These are phyloP conservation scores for Patella depressa DNA, from an alignment of 2,888 invertebrate species.

Conservation along the genomic window DNA sequence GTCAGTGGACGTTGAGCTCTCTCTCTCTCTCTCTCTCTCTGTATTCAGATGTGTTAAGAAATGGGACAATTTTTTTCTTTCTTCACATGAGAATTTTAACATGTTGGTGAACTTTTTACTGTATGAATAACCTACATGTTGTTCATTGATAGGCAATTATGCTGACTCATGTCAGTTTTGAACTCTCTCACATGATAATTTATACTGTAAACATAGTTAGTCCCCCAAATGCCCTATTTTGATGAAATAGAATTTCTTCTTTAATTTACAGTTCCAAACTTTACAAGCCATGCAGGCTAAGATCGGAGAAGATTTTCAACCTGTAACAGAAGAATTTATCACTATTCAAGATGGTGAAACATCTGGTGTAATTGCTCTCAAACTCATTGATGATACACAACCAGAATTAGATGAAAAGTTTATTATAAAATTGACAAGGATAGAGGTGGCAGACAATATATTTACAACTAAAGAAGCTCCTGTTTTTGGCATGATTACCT, in stretches of 20 bases:
- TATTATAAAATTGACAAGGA: constrained; percentile 45
- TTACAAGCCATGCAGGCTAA: constrained; percentile 52
- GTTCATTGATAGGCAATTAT: too few species aligned
- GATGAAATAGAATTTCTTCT: not conserved
- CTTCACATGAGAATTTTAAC: too few species aligned
- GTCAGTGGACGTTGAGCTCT: too few species aligned
- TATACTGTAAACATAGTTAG: too few species aligned
- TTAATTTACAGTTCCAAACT: constrained; percentile 45
- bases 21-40: too few species aligned
- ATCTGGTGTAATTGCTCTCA: constrained; percentile 53
- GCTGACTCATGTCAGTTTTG: too few species aligned
- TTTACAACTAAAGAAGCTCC: constrained; percentile 54
- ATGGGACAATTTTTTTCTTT: too few species aligned
- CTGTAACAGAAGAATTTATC: constrained; percentile 51
- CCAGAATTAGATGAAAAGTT: constrained; percentile 67
- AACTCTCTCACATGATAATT: too few species aligned
- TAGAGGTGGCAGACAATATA: constrained; percentile 51
- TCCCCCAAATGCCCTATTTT: not conserved
- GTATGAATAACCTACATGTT: too few species aligned
- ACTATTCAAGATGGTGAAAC: constrained; percentile 54
- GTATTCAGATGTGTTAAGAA: too few species aligned
- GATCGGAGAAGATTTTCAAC: constrained; percentile 57
- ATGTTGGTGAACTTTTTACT: too few species aligned
- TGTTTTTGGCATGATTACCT: constrained; percentile 45
- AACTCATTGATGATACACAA: constrained; percentile 56